Base-by-base conservation (phyloP, 2,797 vertebrate species). In the Leptatherina wallacei region DNA sequence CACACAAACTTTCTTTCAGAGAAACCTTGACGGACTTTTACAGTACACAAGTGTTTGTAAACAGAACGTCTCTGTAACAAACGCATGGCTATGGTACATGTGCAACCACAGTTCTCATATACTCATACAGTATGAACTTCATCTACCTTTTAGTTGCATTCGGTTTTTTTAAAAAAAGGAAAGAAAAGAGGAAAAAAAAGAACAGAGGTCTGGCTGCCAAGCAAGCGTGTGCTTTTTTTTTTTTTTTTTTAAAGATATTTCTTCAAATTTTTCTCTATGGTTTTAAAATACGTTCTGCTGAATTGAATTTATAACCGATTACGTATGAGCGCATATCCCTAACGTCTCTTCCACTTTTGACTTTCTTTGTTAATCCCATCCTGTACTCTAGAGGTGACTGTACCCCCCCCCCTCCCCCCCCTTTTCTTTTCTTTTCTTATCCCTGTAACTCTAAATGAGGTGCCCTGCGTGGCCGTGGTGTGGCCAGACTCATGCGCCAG, bases 401-500 rank as follows among this genome's bases (percentile, higher is more conserved):
- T 76, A 79, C 73, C 72, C 69, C 77, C 58, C 74, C 69, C 77
- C 58, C n/a, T 20, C 20, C 29, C 47, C 20, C 27, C 16, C 36
- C 49, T 73, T 69, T 73, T 75, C 71, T 74, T 79, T 77, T 83
- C 85, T 89, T 88, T 80, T 88, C 81, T 84, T 80, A 75, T 91
- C 85, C 84, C 82, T 74, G 86, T 88, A 86, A 87, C 78, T 94
- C 88, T 93, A 88, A 91, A 86, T 86, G 84, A 84, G 86, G 83
- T 84, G 87, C 92, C 79, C 87, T 82, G 70, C 86, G 88, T 89
- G 87, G 88, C 93, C 84, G 35, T 60, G 82, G 89, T 88, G 93
- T 91, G 91, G 91, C 89, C 87, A 91, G 92, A 92, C 93, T 95
- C 94, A 94, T 94, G 94, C 94, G 87, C 90, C 93, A 92, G 93